phyloP scores from a whole-genome alignment of 2,888 invertebrate genomes.

The Meghimatium bilineatum region DNA sequence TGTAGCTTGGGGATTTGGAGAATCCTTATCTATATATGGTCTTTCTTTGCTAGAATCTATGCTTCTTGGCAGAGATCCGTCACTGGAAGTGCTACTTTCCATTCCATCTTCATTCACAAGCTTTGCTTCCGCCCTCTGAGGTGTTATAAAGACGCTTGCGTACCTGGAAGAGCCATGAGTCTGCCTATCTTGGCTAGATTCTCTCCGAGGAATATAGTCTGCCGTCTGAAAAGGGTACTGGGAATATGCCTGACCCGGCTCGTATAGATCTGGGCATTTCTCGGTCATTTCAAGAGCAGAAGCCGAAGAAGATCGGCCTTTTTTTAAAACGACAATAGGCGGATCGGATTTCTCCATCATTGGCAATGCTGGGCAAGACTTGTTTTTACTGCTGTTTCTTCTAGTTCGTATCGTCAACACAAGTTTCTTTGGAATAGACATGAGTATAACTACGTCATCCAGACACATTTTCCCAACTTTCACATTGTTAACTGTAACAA shows the following conservation, averaged over 20 bases:
- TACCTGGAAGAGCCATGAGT: conserved; percentile 61
- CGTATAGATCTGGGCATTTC: conserved; percentile 70
- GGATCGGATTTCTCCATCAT: conserved; percentile 70
- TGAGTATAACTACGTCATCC: conserved; percentile 99
- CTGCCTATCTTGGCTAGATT: conserved; percentile 42
- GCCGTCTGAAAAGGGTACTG: conserved; percentile 56
- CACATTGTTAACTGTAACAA: conserved; percentile 97
- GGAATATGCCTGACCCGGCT: conserved; percentile 55
- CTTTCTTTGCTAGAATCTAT: conserved; percentile 63
- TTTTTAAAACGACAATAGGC: conserved; percentile 74
- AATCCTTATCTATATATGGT: conserved; percentile 51
- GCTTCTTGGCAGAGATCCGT: conserved; percentile 70
- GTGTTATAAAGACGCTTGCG: conserved; percentile 72
- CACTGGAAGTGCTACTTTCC: conserved; percentile 70
- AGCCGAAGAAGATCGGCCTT: conserved; percentile 71
- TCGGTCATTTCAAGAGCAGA: conserved; percentile 73
- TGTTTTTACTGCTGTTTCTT: conserved; percentile 70
- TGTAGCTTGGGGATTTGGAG: conserved; percentile 37
- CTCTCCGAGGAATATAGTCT: conserved; percentile 41
- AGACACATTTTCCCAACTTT: conserved; percentile 98
- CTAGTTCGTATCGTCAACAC: conserved; percentile 87
- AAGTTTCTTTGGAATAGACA: conserved; percentile 97
- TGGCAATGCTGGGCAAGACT: conserved; percentile 72
- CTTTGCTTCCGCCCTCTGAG: conserved; percentile 71
- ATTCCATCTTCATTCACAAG: conserved; percentile 64